These are phyloP conservation scores for Caenorhabditis sinica DNA, from an alignment of 2,888 invertebrate species.

Conservation along the genomic window DNA sequence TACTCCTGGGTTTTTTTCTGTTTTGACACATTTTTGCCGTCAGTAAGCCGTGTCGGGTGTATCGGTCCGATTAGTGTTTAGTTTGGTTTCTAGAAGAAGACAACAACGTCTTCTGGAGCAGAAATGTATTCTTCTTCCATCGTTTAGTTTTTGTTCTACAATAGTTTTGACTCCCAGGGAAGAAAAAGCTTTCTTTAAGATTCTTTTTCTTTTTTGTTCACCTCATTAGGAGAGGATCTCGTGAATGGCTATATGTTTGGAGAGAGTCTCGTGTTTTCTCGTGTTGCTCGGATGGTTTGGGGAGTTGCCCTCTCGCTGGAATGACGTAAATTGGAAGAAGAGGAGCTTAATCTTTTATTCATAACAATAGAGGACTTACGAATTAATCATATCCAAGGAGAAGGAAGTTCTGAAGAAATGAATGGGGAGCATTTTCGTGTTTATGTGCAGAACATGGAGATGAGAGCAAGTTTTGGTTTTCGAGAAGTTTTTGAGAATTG, in stretches of 20 bases:
- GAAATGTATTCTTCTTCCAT: conserved; percentile 39
- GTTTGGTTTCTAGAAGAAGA: conserved; percentile 39
- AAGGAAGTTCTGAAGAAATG: conserved; percentile 8
- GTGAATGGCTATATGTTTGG: conserved; percentile 30
- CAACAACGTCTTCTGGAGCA: conserved; percentile 20
- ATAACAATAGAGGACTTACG: conserved; percentile 42
- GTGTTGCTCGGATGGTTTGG: no score
- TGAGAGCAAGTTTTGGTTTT: conserved; percentile 3
- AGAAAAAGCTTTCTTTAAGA: background rate
- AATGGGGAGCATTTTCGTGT: conserved; percentile 1
- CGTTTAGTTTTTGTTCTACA: background rate
- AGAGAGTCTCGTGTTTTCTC: background rate
- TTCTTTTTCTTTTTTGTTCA: no score
- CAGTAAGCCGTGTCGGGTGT: background rate
- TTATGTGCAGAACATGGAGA: background rate
- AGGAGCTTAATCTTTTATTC: conserved; percentile 44
- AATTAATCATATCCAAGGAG: conserved; percentile 42
- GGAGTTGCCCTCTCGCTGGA: conserved; percentile 3
- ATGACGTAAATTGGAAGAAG: conserved; percentile 43
- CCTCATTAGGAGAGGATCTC: conserved; percentile 54
- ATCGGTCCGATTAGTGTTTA: conserved; percentile 54
- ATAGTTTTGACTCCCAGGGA: conserved; percentile 1
- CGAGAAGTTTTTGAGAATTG: background rate
- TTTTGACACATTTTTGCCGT: conserved; percentile 39
- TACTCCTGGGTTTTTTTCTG: conserved; percentile 15